Conservation (phyloP, 2,888 invertebrate genomes). For the Morpho helenor region DNA sequence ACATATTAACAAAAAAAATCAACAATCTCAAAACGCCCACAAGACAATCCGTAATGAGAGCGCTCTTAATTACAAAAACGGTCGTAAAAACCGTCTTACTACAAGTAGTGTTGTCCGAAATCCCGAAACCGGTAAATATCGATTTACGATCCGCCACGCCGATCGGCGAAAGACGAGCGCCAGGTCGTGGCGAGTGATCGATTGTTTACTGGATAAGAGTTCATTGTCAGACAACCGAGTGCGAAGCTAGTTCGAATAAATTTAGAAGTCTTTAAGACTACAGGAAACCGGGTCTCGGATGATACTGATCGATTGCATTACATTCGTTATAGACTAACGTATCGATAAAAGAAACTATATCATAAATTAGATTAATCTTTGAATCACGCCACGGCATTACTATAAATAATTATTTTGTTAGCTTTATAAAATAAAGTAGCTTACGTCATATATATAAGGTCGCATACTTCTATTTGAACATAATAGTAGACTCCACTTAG, state of each 20-base stretch:
- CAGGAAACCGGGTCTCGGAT: constrained; percentile 45
- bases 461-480: too few species aligned
- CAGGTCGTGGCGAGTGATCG: constrained; percentile 66
- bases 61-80: constrained; percentile 55
- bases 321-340: constrained; percentile 27
- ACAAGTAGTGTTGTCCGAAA: constrained; percentile 54
- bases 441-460: too few species aligned
- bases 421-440: too few species aligned
- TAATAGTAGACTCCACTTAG: too few species aligned
- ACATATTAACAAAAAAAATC: constrained; percentile 15
- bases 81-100: constrained; percentile 59
- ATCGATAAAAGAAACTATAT: constrained; percentile 27
- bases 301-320: constrained; percentile 39
- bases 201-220: constrained; percentile 70
- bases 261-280: constrained; percentile 61
- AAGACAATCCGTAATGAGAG: constrained; percentile 38
- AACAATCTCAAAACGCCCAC: constrained; percentile 18
- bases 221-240: constrained; percentile 73
- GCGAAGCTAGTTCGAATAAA: constrained; percentile 64
- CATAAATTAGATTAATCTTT: constrained; percentile 17
- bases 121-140: constrained; percentile 48
- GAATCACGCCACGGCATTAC: constrained; percentile 12
- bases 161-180: constrained; percentile 61
- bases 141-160: constrained; percentile 64
- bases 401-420: too few species aligned